Evolutionary conservation across 1,140 invertebrate species (phyloP).

Genomic region (Drosophila kurseongensis): DNA sequence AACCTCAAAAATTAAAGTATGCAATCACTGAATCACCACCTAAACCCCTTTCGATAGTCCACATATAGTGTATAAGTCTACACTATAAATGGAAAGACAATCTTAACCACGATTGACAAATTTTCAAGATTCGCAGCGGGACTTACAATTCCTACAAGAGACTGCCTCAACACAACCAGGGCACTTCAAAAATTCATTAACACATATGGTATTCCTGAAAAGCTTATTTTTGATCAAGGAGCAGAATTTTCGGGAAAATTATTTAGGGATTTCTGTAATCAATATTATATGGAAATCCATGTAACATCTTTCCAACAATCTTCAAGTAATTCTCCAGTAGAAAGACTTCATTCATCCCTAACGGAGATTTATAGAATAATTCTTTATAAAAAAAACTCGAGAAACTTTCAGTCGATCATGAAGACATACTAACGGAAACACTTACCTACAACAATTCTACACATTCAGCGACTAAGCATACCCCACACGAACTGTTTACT

Average conservation of each 20-base stretch:
- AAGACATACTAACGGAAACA: neutral
- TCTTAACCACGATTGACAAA: no score
- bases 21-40: no score
- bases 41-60: no score
- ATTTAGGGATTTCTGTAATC: neutral
- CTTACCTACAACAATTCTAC: neutral
- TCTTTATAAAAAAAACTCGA: neutral
- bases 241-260: neutral
- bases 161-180: no score
- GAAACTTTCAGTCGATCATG: neutral
- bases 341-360: neutral
- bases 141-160: no score
- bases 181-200: no score
- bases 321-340: neutral
- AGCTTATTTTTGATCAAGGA: neutral
- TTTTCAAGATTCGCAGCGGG: no score
- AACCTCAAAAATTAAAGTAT: no score
- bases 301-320: neutral
- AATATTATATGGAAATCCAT: neutral
- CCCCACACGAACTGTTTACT: neutral
- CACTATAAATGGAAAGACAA: no score
- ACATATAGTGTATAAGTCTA: no score
- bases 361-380: constrained; percentile 7
- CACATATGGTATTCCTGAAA: neutral
- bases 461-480: neutral